Evolutionary conservation across 2,888 invertebrate genomes (phyloP), one percentile per base, ranked within the genome.

Genomic region (Suillia variegata): DNA sequence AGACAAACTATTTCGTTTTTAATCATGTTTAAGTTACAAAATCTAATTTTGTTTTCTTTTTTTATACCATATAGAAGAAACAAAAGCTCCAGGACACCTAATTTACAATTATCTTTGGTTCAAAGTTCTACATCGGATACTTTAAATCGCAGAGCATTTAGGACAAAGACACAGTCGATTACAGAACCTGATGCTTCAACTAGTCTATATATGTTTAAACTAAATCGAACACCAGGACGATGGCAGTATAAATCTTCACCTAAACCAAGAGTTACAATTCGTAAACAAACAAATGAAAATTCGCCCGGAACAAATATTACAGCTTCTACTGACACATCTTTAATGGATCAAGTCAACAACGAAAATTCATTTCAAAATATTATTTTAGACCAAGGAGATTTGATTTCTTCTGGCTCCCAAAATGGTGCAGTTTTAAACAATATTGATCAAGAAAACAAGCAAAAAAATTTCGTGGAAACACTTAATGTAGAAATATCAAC

Each of bases 241-340:
- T 94, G 94, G 94, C 92, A 93, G 71, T 94, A 94, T 81, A 94
- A 93, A 83, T 93, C 94, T 10, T 91, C 93, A 21, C 89, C 93
- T 0, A 94, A 93, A 79, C 94, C 94, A 2, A 87, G 93, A 78
- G 89, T 94, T 8, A 88, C 88, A 53, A 93, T 94, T 67, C 85
- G 92, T 55, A 91, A 92, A 76, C 86, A 87, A 69, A 85, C 84
- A 65, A 85, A 85, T 58, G 86, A 86, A 58, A 86, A 86, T 61
- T 83, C 83, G n/a, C n/a, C n/a, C n/a, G n/a, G n/a, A 21, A 78
- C 80, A 8, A 61, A 59, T 62, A 34, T 22, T 64, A 67, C 12
- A 13, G 83, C 83, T 63, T 81, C 84, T 61, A 79, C 86, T 54
- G 84, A 84, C 24, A 85, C 85, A 77, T 83, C 87, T 15, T 83